Evolutionary conservation across 1,140 invertebrate genomes (phyloP).

Genomic region (Andricus grossulariae): DNA sequence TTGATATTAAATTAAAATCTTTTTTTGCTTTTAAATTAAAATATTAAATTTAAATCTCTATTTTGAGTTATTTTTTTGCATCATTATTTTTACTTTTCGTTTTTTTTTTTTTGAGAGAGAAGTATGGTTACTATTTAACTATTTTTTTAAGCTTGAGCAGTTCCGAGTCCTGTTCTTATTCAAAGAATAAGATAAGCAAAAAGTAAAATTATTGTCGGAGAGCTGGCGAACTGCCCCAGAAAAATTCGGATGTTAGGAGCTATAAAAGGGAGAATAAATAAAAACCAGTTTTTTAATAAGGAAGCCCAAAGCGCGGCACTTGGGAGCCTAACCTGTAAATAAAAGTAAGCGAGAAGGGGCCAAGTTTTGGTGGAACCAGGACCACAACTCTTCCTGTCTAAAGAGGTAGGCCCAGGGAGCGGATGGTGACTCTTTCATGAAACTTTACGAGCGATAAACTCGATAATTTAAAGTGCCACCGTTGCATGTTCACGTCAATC

Average conservation of each 20-base stretch:
- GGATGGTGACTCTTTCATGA: background rate
- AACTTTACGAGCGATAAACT: constrained; percentile 36
- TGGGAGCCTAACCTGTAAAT: constrained; percentile 7
- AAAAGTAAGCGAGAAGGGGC: constrained; percentile 10
- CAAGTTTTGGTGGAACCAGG: background rate
- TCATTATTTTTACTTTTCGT: too few species aligned
- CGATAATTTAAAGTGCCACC: constrained; percentile 15
- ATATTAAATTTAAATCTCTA: too few species aligned
- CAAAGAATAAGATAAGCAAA: background rate
- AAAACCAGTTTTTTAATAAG: constrained; percentile 25
- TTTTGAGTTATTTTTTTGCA: too few species aligned
- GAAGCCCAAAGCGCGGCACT: background rate
- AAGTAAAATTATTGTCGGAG: background rate
- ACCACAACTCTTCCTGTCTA: constrained; percentile 17
- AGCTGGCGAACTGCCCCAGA: background rate
- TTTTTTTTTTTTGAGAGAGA: too few species aligned
- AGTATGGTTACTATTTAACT: too few species aligned
- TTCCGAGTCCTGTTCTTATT: too few species aligned
- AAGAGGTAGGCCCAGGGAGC: background rate
- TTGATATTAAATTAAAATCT: too few species aligned
- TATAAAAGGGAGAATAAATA: constrained; percentile 11
- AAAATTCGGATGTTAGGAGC: constrained; percentile 19
- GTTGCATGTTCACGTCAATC: constrained; percentile 3
- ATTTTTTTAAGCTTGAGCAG: too few species aligned
- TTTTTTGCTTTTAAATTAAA: too few species aligned